Evolutionary conservation across 2,113 vertebrate species (phyloP), one percentile per base, ranked within the genome.

Genomic region (Calidris pugnax): DNA sequence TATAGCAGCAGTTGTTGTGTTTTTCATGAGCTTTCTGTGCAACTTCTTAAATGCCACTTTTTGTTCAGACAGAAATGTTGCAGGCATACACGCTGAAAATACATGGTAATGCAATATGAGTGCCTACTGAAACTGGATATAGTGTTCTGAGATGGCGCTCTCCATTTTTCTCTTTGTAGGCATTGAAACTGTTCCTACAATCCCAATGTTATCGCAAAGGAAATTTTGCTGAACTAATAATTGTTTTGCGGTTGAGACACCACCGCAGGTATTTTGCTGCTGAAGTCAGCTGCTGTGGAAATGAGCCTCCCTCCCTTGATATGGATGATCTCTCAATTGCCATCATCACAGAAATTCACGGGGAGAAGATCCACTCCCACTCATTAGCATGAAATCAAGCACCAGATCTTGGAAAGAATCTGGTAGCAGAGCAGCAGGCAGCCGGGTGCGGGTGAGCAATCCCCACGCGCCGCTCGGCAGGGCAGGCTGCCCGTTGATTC

Each of bases 331-430:
- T 92, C 69, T 93, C 69, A 90, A 53, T 84, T 87, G 80, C 90
- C 39, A 68, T 90, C 55, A 85, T 95, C 77, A 57, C 57, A 84
- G 84, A 92, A 93, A 72, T 63, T 93, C 39, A 12, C 37, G 74
- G 64, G 48, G 86, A 87, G 90, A 64, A 7, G 62, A 84, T 87
- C 57, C 56, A 41, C 76, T 95, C 96, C 95, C 62, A 64, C 59
- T 23, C 8, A 6, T 48, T 84, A 90, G 33, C 83, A 14, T 94
- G 90, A 91, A 94, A 97, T 97, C 94, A 95, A 66, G 80, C 71
- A 56, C 30, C 66, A 55, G 62, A 92, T 95, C 93, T 96, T 80
- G 92, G 92, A 89, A 94, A 28, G 83, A 90, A 95, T 97, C 88
- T 85, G 90, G 24, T 48, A 14, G 30, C 39, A 53, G 96, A 87